These are phyloP conservation scores for Sisor rabdophorus DNA, from an alignment of 2,113 vertebrate genomes.

Conservation along the genomic window DNA sequence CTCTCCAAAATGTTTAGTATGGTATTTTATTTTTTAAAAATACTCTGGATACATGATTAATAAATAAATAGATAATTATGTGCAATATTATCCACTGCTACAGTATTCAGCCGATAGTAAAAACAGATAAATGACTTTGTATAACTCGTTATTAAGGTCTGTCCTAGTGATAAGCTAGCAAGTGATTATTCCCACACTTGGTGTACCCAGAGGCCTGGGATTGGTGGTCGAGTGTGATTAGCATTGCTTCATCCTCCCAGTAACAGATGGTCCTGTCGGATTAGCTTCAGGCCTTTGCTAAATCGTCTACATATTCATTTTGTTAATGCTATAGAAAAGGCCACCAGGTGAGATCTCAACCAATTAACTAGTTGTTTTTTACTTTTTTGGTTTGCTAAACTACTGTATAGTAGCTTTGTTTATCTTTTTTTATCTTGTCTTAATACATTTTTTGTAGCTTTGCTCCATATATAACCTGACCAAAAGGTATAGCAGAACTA, in stretches of 20 bases:
- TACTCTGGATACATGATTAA: no score
- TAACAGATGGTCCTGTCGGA: constrained; percentile 50
- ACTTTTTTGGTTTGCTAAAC: neutral
- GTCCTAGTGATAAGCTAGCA: neutral
- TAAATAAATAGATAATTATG: no score
- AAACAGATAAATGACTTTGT: neutral
- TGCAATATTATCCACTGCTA: neutral
- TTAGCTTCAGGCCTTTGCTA: constrained; percentile 36
- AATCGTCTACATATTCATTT: neutral
- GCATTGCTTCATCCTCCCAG: constrained; percentile 39
- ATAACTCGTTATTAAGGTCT: constrained; percentile 20
- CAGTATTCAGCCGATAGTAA: neutral
- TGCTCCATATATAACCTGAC: constrained; percentile 22
- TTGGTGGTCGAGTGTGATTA: constrained; percentile 43
- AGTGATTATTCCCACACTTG: constrained; percentile 6
- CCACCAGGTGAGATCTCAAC: constrained; percentile 13
- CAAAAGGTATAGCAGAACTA: constrained; percentile 35
- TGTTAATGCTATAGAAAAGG: neutral
- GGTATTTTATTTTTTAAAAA: no score
- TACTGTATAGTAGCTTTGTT: neutral
- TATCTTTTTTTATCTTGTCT: neutral
- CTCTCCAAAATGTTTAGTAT: no score
- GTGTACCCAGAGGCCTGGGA: constrained; percentile 13
- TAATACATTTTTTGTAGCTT: constrained; percentile 16
- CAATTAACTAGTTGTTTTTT: neutral